Evolutionary conservation across 2,797 vertebrate species (phyloP).

Genomic region (Gobio occitaniae): DNA sequence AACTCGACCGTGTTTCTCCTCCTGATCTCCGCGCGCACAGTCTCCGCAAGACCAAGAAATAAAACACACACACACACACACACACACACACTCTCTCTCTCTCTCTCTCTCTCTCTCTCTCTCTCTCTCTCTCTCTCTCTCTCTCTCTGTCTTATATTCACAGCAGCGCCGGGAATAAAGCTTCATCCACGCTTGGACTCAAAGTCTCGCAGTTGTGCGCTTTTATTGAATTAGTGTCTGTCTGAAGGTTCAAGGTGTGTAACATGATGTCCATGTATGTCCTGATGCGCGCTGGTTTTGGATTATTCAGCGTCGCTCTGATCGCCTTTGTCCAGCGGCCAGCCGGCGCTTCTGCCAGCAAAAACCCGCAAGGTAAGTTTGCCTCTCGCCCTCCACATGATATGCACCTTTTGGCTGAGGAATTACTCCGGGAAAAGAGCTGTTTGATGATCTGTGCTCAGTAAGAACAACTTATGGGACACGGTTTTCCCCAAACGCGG

Average conservation of each 20-base stretch:
- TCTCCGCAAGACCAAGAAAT: constrained; percentile 33
- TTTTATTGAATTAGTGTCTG: background rate
- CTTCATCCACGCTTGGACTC: constrained; percentile 64
- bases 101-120: constrained; percentile 48
- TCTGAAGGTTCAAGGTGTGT: constrained; percentile 23
- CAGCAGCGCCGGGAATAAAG: constrained; percentile 52
- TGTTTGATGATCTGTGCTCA: constrained; percentile 12
- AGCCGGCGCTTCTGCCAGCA: constrained; percentile 85
- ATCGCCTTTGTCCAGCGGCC: constrained; percentile 88
- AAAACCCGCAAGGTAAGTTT: constrained; percentile 90
- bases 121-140: constrained; percentile 53
- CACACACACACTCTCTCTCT: constrained; percentile 53
- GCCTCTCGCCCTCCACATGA: constrained; percentile 7
- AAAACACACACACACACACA: constrained; percentile 23
- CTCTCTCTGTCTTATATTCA: constrained; percentile 59
- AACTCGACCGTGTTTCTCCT: constrained; percentile 39
- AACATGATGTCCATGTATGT: constrained; percentile 75
- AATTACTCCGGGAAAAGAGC: background rate
- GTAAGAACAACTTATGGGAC: background rate
- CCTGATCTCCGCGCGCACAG: constrained; percentile 35
- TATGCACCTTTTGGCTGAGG: background rate
- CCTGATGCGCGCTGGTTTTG: constrained; percentile 84
- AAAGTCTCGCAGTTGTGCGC: background rate
- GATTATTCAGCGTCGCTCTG: constrained; percentile 87
- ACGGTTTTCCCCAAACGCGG: background rate